Percentiles rank a stretch among this genome's conserved stretches.
These are phyloP conservation scores for Lepisosteus osseus DNA, from an alignment of 2,113 vertebrate species.

Conservation along the genomic window DNA sequence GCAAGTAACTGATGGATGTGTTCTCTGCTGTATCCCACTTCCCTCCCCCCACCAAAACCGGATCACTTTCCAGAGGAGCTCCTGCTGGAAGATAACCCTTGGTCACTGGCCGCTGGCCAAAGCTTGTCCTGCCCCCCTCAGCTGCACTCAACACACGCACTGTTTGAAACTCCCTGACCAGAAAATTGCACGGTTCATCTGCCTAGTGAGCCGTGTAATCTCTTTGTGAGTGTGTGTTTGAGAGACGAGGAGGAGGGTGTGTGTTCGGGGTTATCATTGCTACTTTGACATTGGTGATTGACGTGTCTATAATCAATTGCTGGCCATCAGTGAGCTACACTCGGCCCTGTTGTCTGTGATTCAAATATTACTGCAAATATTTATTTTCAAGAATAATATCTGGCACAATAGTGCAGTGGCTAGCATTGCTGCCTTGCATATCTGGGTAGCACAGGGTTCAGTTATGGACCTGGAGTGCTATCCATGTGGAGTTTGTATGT, in stretches of 20 bases:
- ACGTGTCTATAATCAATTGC: constrained; percentile 53
- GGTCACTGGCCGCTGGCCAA: constrained; percentile 53
- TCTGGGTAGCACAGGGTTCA: too few relatives aligned
- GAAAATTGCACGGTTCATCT: constrained; percentile 59
- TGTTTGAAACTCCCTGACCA: constrained; percentile 56
- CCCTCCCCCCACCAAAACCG: constrained; percentile 35
- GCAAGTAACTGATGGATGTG: too few relatives aligned
- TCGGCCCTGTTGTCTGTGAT: too few relatives aligned
- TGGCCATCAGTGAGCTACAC: too few relatives aligned
- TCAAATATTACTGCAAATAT: too few relatives aligned
- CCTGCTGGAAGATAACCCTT: constrained; percentile 54
- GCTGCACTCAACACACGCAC: constrained; percentile 45
- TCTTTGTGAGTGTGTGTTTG: constrained; percentile 63
- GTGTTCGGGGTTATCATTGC: constrained; percentile 68
- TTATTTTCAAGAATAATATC: too few relatives aligned
- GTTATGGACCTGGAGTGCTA: too few relatives aligned
- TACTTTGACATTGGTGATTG: constrained; percentile 69
- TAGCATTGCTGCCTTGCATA: too few relatives aligned
- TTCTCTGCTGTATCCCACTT: too few relatives aligned
- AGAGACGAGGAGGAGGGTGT: constrained; percentile 56
- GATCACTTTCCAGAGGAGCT: constrained; percentile 49
- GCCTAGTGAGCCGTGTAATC: constrained; percentile 67
- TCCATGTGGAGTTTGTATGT: too few relatives aligned
- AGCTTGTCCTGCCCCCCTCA: constrained; percentile 46
- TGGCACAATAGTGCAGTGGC: too few relatives aligned